Evolutionary conservation across 2,797 vertebrate species (phyloP), one percentile per base, ranked within the genome.

Genomic region (Danio jaintianensis): DNA sequence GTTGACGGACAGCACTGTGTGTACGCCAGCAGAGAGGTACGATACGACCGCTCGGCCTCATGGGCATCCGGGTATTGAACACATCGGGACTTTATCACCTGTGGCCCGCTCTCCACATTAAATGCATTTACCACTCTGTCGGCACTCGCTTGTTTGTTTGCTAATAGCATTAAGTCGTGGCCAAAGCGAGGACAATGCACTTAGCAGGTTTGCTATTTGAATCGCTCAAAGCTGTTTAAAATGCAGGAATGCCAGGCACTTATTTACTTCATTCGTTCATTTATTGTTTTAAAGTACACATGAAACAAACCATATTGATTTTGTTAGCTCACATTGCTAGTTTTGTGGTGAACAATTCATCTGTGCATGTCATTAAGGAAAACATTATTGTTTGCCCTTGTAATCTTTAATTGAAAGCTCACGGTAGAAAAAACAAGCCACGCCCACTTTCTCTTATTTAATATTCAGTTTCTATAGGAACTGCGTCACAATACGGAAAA

Each of bases 1-100:
- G 47, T 47, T 59, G 77, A 77, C 15, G 38, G 64, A 83, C 53
- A 76, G 75, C 52, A 66, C 36, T 68, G 62, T 68, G 29, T 72
- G 16, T 42, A 43, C 68, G 43, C 16, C 29, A 61, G 74, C 52
- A 63, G 36, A 63, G 77, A 63, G 38, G 38, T 63, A 53, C 45
- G 45, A 71, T 71, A 3, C 50, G 53, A 68, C 62, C 3, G 50
- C 62, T 67, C 45, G 52, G 55, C 66, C 76, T 50, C 36, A 12
- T 61, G 76, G 66, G 20, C 22, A 48, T 69, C 16, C 11, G 43
- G 16, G 55, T 61, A 50, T 59, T 61, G 53, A 70, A 52, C 55
- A 52, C 55, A 61, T 42, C 12, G 40, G 8, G 36, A 45, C 45
- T 52, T 70, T 48, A 78, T 58, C 76, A 59, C 76, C 75, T 68